Evolutionary conservation across 2,797 vertebrate species (phyloP).

Genomic region (Spea hammondii): DNA sequence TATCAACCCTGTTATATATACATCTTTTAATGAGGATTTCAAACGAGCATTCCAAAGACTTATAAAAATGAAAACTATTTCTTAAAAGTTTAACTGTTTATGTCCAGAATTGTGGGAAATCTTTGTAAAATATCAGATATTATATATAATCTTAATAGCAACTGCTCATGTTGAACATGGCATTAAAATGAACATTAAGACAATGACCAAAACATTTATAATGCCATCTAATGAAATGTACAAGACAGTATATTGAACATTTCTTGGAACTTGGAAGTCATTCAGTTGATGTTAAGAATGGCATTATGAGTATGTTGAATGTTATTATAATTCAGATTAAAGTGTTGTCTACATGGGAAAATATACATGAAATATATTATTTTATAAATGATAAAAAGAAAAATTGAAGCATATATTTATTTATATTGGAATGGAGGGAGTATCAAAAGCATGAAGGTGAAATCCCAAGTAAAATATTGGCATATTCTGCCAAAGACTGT

Average conservation of each 20-base stretch:
- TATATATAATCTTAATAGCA: background rate
- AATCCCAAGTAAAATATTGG: too few species aligned
- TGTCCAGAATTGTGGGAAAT: background rate
- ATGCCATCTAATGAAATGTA: background rate
- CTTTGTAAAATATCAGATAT: background rate
- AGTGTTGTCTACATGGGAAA: too few species aligned
- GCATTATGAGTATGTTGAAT: too few species aligned
- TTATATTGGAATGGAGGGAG: too few species aligned
- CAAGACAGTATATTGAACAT: background rate
- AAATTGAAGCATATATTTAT: too few species aligned
- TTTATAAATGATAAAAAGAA: too few species aligned
- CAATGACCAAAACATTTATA: background rate
- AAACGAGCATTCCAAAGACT: conserved; percentile 96
- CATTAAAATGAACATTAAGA: background rate
- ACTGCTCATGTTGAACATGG: background rate
- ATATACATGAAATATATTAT: too few species aligned
- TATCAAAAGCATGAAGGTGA: too few species aligned
- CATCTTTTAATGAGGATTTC: conserved; percentile 92
- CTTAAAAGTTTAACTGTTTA: conserved; percentile 24
- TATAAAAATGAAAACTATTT: conserved; percentile 73
- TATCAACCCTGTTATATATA: conserved; percentile 96
- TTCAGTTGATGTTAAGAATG: too few species aligned
- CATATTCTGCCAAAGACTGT: too few species aligned
- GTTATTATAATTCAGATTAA: too few species aligned
- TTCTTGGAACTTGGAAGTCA: too few species aligned